Evolutionary conservation across 1,140 invertebrate genomes (phyloP).

Genomic region (Nasonia longicornis): DNA sequence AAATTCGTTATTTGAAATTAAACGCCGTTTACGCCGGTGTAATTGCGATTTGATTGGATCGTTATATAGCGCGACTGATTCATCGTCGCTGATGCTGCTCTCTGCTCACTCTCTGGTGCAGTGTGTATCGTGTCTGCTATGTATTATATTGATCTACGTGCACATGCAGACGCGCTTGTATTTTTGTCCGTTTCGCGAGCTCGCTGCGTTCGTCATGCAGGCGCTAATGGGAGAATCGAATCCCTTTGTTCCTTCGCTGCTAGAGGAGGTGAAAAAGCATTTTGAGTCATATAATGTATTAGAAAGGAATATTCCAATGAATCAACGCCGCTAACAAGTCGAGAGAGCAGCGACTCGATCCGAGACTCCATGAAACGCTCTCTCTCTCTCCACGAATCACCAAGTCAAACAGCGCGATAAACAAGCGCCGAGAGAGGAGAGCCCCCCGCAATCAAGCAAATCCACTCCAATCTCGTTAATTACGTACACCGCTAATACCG

Average conservation of each 20-base stretch:
- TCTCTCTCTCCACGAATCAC: neutral
- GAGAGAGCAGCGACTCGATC: neutral
- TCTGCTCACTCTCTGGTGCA: neutral
- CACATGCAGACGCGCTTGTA: constrained; percentile 18
- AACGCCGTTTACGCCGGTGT: neutral
- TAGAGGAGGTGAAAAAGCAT: neutral
- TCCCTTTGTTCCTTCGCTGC: neutral
- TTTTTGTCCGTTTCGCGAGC: neutral
- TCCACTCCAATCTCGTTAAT: constrained; percentile 3
- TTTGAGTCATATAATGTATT: neutral
- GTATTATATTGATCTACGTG: constrained; percentile 12
- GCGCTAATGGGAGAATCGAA: neutral
- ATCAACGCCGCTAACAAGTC: neutral
- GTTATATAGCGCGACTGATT: constrained; percentile 10
- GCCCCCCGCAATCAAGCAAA: neutral
- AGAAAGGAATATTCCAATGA: neutral
- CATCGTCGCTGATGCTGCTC: neutral
- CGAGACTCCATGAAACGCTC: neutral
- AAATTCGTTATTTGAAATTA: constrained; percentile 24
- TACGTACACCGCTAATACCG: neutral
- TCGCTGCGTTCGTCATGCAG: neutral
- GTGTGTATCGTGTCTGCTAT: constrained; percentile 26
- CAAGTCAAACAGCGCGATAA: neutral
- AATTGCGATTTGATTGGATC: constrained; percentile 15
- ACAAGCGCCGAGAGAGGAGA: neutral